Conservation (phyloP, 30 jellyfish, hydroid and myxozoan genomes). For the Pelagia noctiluca region DNA sequence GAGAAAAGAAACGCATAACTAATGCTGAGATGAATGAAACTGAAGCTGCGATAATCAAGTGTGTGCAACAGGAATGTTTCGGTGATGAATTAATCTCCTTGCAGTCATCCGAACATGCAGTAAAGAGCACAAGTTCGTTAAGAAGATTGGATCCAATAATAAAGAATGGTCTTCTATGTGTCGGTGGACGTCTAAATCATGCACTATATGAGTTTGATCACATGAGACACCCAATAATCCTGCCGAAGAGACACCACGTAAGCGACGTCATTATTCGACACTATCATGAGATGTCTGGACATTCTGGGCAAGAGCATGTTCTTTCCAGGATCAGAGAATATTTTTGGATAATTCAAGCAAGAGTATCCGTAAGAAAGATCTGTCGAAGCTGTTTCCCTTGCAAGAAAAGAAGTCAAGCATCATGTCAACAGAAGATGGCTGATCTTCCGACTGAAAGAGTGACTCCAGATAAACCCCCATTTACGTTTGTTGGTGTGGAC, state of each 20-base stretch:
- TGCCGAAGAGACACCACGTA: slow-evolving; percentile 58
- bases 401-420: slow-evolving; percentile 10
- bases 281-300: slow-evolving; percentile 57
- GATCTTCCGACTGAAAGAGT: slow-evolving; percentile 65
- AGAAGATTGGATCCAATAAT: slow-evolving; percentile 29
- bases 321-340: slow-evolving; percentile 43
- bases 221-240: slow-evolving; percentile 54
- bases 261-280: slow-evolving; percentile 38
- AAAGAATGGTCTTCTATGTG: slow-evolving; percentile 40
- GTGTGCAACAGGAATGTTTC: slow-evolving; percentile 39
- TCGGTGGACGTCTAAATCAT: slow-evolving; percentile 66
- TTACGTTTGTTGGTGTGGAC: slow-evolving; percentile 62
- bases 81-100: slow-evolving; percentile 19
- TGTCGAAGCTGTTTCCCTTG: slow-evolving; percentile 45
- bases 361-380: slow-evolving; percentile 34
- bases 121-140: slow-evolving; percentile 17
- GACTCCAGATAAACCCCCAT: slow-evolving; percentile 74
- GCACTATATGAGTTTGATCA: slow-evolving; percentile 18
- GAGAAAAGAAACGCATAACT: not conserved
- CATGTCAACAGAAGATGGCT: slow-evolving; percentile 64
- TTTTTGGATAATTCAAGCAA: slow-evolving; percentile 56
- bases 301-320: slow-evolving; percentile 51
- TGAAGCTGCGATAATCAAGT: slow-evolving; percentile 37
- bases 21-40: slow-evolving; percentile 19
- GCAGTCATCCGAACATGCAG: not conserved